Percentiles rank a stretch among this genome's conserved stretches.
Conservation (phyloP, 1,140 invertebrate genomes). For the Theocolax elegans region DNA sequence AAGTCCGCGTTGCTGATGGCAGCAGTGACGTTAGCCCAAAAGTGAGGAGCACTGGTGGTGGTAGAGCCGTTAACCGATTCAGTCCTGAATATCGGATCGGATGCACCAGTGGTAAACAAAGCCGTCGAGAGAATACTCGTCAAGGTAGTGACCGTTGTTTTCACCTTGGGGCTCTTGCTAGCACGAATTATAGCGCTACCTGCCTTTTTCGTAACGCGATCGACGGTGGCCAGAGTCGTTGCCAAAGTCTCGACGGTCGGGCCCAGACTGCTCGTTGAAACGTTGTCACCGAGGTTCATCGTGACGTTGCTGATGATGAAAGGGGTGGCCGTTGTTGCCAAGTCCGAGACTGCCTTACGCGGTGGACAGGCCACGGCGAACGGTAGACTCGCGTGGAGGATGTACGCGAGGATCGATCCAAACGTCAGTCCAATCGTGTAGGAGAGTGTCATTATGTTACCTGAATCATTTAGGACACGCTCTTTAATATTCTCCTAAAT, state of each 20-base stretch:
- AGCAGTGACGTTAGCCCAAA: slow-evolving; percentile 54
- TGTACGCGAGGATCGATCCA: slow-evolving; percentile 85
- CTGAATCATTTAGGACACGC: no score
- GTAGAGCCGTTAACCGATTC: neutral
- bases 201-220: slow-evolving; percentile 20
- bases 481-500: no score
- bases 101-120: neutral
- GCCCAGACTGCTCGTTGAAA: no score
- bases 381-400: slow-evolving; percentile 78
- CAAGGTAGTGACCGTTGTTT: slow-evolving; percentile 39
- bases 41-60: slow-evolving; percentile 51
- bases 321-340: no score
- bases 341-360: no score
- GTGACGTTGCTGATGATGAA: slow-evolving; percentile 20
- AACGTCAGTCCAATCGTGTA: slow-evolving; percentile 87
- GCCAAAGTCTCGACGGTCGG: neutral
- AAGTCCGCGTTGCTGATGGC: slow-evolving; percentile 55
- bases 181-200: slow-evolving; percentile 13
- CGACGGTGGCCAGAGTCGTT: neutral
- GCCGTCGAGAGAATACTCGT: slow-evolving; percentile 44
- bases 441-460: slow-evolving; percentile 92
- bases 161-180: slow-evolving; percentile 33
- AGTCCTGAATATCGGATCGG: neutral
- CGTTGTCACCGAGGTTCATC: slow-evolving; percentile 2
- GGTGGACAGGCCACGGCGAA: no score